phyloP scores from a whole-genome alignment of 2,888 invertebrate species.

The Archips xylosteana region DNA sequence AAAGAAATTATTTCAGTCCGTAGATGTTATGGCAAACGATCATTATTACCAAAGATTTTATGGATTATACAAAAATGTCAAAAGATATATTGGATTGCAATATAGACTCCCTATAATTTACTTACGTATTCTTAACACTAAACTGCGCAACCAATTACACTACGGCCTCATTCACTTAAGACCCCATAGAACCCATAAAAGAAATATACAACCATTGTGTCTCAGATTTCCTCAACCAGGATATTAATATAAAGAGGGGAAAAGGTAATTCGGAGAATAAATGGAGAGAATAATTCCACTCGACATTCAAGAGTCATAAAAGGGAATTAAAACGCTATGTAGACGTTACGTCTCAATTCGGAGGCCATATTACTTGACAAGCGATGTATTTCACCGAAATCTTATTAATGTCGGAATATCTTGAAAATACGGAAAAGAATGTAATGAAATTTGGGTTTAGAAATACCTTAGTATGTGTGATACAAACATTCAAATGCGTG shows the following conservation, averaged over 20 bases:
- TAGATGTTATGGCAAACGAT: too few relatives aligned
- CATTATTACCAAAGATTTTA: too few relatives aligned
- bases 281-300: conserved; percentile 31
- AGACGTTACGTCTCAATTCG: conserved; percentile 26
- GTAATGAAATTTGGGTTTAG: too few relatives aligned
- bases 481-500: too few relatives aligned
- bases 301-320: conserved; percentile 26
- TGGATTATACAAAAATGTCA: too few relatives aligned
- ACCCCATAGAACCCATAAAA: not conserved
- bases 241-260: conserved; percentile 23
- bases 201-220: not conserved
- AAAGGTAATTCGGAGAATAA: conserved; percentile 28
- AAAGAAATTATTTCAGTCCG: too few relatives aligned
- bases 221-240: conserved; percentile 20
- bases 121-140: not conserved
- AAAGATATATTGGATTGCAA: too few relatives aligned
- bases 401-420: not conserved
- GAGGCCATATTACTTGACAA: conserved; percentile 19
- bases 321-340: conserved; percentile 29
- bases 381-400: not conserved
- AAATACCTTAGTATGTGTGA: too few relatives aligned
- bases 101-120: too few relatives aligned
- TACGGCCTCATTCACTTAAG: not conserved
- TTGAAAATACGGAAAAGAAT: too few relatives aligned
- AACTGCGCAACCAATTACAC: not conserved